phyloP scores from a whole-genome alignment of 2,888 invertebrate species.

The Alsophila aescularia region DNA sequence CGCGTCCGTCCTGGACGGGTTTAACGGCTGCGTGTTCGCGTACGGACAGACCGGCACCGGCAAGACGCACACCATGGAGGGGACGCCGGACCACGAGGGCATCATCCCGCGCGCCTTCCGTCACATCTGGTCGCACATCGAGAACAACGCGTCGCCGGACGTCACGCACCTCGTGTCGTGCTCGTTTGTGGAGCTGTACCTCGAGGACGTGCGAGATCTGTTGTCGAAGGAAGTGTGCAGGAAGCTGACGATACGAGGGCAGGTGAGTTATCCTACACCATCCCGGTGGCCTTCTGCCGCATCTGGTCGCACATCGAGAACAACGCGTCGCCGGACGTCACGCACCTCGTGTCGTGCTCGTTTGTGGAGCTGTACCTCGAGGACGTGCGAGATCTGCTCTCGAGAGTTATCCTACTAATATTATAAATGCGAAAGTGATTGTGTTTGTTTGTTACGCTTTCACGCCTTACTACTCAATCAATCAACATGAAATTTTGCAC shows the following conservation, averaged over 20 bases:
- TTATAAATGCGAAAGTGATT: too few relatives aligned
- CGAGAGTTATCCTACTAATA: too few relatives aligned
- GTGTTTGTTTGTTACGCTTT: too few relatives aligned
- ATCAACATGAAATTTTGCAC: too few relatives aligned
- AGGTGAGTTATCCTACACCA: slow-evolving; percentile 71
- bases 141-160: slow-evolving; percentile 91
- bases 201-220: slow-evolving; percentile 92
- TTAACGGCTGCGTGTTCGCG: slow-evolving; percentile 99
- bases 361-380: slow-evolving; percentile 99
- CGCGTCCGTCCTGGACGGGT: slow-evolving; percentile 97
- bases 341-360: slow-evolving; percentile 97
- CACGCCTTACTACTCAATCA: too few relatives aligned
- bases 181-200: slow-evolving; percentile 98
- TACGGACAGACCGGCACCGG: slow-evolving; percentile 99
- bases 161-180: slow-evolving; percentile 98
- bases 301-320: slow-evolving; percentile 92
- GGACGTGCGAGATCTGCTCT: slow-evolving; percentile 89
- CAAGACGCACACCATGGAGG: slow-evolving; percentile 91
- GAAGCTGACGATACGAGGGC: slow-evolving; percentile 86
- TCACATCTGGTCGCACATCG: slow-evolving; percentile 98
- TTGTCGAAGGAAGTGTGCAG: slow-evolving; percentile 89
- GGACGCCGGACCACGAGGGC: slow-evolving; percentile 88
- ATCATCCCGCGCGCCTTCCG: slow-evolving; percentile 98
- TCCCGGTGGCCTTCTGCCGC: too few relatives aligned
- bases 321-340: slow-evolving; percentile 93